Conservation (phyloP, 1,140 invertebrate species). For the Drosophila neocordata region DNA sequence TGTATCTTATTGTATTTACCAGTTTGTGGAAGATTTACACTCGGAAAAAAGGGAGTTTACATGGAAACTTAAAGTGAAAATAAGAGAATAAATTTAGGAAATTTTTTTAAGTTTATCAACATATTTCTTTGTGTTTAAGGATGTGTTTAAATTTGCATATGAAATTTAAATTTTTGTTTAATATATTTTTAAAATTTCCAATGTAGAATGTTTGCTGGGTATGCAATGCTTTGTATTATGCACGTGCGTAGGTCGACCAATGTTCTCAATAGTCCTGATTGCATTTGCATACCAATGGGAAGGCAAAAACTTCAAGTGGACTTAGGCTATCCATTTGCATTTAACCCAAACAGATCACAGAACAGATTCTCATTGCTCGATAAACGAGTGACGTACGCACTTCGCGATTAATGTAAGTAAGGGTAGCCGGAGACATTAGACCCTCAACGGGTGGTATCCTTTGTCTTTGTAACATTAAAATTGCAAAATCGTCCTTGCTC, state of each 20-base stretch:
- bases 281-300: constrained; percentile 40
- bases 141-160: no score
- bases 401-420: constrained; percentile 15
- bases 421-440: neutral
- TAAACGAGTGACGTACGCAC: constrained; percentile 16
- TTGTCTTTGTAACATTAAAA: constrained; percentile 50
- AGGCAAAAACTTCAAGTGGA: constrained; percentile 21
- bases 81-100: no score
- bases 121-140: no score
- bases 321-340: constrained; percentile 37
- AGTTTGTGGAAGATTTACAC: no score
- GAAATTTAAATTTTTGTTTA: no score
- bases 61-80: no score
- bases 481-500: constrained; percentile 24
- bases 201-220: neutral
- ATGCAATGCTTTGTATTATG: neutral
- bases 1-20: no score
- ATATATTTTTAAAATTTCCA: no score
- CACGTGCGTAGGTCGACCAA: constrained; percentile 25
- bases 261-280: constrained; percentile 21
- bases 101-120: no score
- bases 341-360: constrained; percentile 35
- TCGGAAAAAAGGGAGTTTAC: no score
- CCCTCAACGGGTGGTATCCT: constrained; percentile 10
- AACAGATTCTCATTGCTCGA: neutral